These are phyloP conservation scores for Lasioglossum marginatum DNA, from an alignment of 2,888 invertebrate genomes.

Conservation along the genomic window DNA sequence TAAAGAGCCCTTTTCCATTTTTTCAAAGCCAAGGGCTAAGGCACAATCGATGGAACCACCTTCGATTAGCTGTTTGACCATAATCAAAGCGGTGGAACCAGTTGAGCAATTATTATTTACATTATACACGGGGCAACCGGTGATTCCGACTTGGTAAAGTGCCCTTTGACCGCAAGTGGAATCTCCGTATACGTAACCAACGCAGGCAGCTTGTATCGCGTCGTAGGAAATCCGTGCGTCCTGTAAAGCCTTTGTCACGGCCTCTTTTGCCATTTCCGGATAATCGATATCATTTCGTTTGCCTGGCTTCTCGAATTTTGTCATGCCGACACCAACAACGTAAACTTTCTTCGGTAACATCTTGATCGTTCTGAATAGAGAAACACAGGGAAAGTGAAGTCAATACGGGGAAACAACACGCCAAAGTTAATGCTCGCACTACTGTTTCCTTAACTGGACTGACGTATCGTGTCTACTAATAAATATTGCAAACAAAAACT, in stretches of 20 bases:
- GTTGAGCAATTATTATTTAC: conserved; percentile 99
- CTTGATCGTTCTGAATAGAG: conserved; percentile 41
- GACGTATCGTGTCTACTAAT: conserved; percentile 1
- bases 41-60: conserved; percentile 94
- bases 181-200: conserved; percentile 98
- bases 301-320: conserved; percentile 98
- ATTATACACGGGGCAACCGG: conserved; percentile 98
- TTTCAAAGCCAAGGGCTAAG: conserved; percentile 98
- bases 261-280: conserved; percentile 97
- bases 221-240: conserved; percentile 92
- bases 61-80: conserved; percentile 97
- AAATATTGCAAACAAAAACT: neutral
- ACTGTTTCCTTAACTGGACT: neutral
- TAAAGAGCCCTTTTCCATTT: conserved; percentile 98
- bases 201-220: conserved; percentile 94
- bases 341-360: conserved; percentile 87
- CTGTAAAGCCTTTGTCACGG: conserved; percentile 93
- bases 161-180: conserved; percentile 98
- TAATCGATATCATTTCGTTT: conserved; percentile 93
- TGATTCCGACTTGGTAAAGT: conserved; percentile 97
- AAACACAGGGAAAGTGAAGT: neutral
- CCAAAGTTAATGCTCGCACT: neutral
- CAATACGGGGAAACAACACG: neutral
- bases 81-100: conserved; percentile 95
- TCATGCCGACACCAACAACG: conserved; percentile 99